phyloP scores from a whole-genome alignment of 2,888 invertebrate species.

The Punctoribates punctum region DNA sequence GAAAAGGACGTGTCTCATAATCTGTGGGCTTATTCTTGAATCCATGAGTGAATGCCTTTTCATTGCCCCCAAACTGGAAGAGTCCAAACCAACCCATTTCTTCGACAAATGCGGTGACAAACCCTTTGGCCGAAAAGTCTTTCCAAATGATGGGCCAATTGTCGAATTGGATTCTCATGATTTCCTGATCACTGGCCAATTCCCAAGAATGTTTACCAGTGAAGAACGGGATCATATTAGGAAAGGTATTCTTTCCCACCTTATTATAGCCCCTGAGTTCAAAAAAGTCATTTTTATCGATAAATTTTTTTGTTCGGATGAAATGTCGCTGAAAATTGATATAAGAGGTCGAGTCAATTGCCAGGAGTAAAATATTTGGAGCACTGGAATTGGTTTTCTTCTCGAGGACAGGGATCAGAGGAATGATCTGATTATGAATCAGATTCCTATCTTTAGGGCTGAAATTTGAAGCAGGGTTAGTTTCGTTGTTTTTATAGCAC shows the following conservation, averaged over 20 bases:
- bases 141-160: conserved; percentile 53
- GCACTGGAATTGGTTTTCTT: conserved; percentile 43
- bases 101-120: not conserved
- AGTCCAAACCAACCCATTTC: not conserved
- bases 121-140: not conserved
- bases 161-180: conserved; percentile 48
- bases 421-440: not conserved
- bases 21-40: not conserved
- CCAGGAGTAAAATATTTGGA: conserved; percentile 71
- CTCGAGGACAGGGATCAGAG: not conserved
- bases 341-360: conserved; percentile 79
- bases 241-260: conserved; percentile 56
- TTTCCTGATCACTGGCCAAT: conserved; percentile 45
- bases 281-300: conserved; percentile 61
- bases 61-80: not conserved
- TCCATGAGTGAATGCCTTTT: too few relatives aligned
- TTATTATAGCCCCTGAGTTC: conserved; percentile 70
- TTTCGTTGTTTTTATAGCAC: too few relatives aligned
- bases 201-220: conserved; percentile 51
- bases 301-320: conserved; percentile 65
- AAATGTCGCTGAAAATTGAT: conserved; percentile 71
- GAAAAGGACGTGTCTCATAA: not conserved
- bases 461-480: too few relatives aligned
- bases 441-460: too few relatives aligned
- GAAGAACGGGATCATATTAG: conserved; percentile 52